Base-by-base conservation (phyloP, 2,113 vertebrate species). In the Butorides virescens region DNA sequence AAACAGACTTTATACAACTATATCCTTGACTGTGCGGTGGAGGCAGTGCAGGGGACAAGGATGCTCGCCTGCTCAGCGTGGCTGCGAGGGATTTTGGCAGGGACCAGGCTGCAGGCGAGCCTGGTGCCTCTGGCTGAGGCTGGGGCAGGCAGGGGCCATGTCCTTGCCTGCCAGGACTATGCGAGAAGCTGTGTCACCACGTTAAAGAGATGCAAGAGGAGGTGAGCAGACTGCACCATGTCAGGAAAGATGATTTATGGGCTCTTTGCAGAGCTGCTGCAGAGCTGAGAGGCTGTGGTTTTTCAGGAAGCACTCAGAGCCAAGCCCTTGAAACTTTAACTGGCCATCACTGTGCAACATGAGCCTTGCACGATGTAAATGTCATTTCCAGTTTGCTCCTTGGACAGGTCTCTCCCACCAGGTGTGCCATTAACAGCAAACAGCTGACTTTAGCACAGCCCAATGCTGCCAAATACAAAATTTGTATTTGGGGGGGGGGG, bases 11-110 rank as follows among this genome's bases (percentile, higher is more conserved):
- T 6, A 29, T 20, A 5, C 55, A 42, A 19, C 13, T 4, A 0
- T 12, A 2, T 12, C 0, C 1, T 10, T 47, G 47, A 13, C 23
- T 5, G 61, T 20, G 39, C 25, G 34, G 22, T 5, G 36, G 36
- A 13, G 7, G 15, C 22, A 61, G 25, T 4, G 11, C 36, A 20
- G 27, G 53, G 5, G 6, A 7, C 0, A 5, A 39, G 14, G 34
- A 9, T 34, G 29, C 29, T 50, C 58, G 5, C 47, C 50, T 62
- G 47, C 49, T 23, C 32, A 27, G 34, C 15, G 22, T 26, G 12
- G 1, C 4, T 34, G 55, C 20, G 61, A 62, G 10, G 55, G 25
- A 46, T 47, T 46, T n/a, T 7, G 19, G 30, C 22, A 66, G 32
- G 18, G 27, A 42, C 20, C 34, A n/a, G 20, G 39, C 53, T 82